Percentiles rank a stretch among this genome's conserved stretches.
phyloP scores from a whole-genome alignment of 2,888 invertebrate species.

The Poecilus cupreus region DNA sequence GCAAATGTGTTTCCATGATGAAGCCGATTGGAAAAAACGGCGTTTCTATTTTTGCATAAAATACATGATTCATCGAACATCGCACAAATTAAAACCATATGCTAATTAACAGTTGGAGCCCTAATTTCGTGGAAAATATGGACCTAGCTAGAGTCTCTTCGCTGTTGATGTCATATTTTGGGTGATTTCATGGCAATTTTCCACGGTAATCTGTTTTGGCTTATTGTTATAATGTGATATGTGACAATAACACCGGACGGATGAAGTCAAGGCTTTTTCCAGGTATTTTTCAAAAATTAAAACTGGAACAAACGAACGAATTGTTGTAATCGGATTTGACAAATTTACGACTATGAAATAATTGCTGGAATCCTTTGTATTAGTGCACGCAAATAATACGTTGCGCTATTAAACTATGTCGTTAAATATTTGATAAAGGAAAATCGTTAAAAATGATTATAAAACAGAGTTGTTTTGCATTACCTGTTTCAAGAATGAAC shows the following conservation, averaged over 20 bases:
- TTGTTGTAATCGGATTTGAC: neutral
- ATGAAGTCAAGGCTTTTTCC: neutral
- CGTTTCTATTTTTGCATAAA: too few relatives aligned
- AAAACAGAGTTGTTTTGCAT: too few relatives aligned
- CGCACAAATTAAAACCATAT: too few relatives aligned
- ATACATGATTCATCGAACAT: too few relatives aligned
- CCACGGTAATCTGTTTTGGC: neutral
- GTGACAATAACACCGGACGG: neutral
- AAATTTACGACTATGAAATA: neutral
- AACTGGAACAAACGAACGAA: neutral
- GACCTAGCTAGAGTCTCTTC: too few relatives aligned
- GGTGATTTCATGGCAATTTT: slow-evolving; percentile 19
- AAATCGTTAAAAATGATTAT: too few relatives aligned
- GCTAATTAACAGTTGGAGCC: too few relatives aligned
- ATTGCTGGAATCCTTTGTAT: neutral
- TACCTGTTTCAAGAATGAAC: too few relatives aligned
- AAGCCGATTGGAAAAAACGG: too few relatives aligned
- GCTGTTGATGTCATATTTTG: neutral
- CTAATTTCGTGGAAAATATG: too few relatives aligned
- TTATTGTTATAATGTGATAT: neutral
- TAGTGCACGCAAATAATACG: neutral
- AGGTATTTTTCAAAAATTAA: neutral
- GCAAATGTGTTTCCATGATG: too few relatives aligned
- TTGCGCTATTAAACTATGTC: neutral
- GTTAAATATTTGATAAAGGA: too few relatives aligned